phyloP scores from a whole-genome alignment of 2,797 vertebrate genomes.

The Paedocypris micromegethes region DNA sequence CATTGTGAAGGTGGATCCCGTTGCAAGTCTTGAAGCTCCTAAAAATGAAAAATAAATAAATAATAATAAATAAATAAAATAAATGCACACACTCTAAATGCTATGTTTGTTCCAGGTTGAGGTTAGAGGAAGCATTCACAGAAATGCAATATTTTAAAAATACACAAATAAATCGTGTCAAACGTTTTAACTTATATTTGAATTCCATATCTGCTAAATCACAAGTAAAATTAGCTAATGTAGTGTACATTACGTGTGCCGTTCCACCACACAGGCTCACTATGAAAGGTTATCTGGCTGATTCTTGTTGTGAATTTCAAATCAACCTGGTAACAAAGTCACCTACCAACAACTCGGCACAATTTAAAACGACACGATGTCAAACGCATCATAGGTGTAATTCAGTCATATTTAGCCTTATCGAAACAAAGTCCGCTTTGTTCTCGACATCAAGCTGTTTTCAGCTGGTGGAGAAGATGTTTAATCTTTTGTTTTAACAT shows the following conservation, averaged over 20 bases:
- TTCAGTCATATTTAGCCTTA: neutral
- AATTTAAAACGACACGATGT: neutral
- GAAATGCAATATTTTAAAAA: neutral
- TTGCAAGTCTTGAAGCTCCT: slow-evolving; percentile 67
- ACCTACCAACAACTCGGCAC: neutral
- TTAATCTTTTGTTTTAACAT: neutral
- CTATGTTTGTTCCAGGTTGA: neutral
- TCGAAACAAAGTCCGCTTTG: slow-evolving; percentile 32
- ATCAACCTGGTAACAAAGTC: no score
- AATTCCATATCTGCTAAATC: neutral
- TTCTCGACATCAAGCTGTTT: slow-evolving; percentile 36
- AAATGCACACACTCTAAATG: neutral
- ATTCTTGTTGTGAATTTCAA: no score
- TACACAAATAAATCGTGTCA: neutral
- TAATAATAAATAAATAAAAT: neutral
- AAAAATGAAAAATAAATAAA: slow-evolving; percentile 1
- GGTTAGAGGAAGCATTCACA: neutral
- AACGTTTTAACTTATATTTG: neutral
- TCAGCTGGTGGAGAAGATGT: slow-evolving; percentile 23
- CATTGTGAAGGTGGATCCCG: slow-evolving; percentile 70
- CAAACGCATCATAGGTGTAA: neutral
- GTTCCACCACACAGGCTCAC: no score
- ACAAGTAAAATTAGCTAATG: no score
- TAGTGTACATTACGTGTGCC: no score
- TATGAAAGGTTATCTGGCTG: no score